A percentile compares a stretch with the other conserved stretches of the same genome.
Evolutionary conservation across 2,113 vertebrate genomes (phyloP).

Genomic region (Mugil cephalus): DNA sequence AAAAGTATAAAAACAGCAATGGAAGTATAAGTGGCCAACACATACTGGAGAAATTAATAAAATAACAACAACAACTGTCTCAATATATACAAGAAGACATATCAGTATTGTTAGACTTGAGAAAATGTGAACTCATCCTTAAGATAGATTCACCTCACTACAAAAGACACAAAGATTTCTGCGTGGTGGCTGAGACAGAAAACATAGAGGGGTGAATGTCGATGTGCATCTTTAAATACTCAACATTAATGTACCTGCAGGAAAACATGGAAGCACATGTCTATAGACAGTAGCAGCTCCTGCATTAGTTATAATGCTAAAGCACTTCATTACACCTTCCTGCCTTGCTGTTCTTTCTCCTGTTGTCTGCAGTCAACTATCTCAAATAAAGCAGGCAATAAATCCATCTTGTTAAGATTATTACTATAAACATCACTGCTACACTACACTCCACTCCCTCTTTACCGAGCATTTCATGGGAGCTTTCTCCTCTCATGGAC

Average conservation of each 20-base stretch:
- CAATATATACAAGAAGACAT: not conserved
- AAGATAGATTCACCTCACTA: not conserved
- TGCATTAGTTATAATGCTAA: constrained; percentile 71
- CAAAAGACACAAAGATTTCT: too few relatives aligned
- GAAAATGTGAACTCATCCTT: not conserved
- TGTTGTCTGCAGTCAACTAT: constrained; percentile 12
- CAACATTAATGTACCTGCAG: constrained; percentile 71
- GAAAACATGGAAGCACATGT: constrained; percentile 56
- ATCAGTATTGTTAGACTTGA: not conserved
- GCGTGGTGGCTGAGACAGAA: constrained; percentile 15
- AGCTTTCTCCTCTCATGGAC: constrained; percentile 54
- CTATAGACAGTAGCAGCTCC: constrained; percentile 43
- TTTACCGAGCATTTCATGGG: constrained; percentile 47
- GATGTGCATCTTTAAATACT: constrained; percentile 73
- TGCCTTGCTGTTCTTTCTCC: constrained; percentile 32
- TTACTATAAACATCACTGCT: constrained; percentile 55
- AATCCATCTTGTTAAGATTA: constrained; percentile 57
- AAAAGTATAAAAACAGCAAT: too few relatives aligned
- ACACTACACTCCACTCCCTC: constrained; percentile 23
- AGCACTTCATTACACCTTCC: constrained; percentile 60
- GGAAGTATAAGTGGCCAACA: not conserved
- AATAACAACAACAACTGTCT: constrained; percentile 5
- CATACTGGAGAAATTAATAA: not conserved
- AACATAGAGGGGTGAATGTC: constrained; percentile 17
- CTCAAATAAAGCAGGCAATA: constrained; percentile 44